Evolutionary conservation across 2,113 vertebrate genomes (phyloP), one percentile per base, ranked within the genome.

Genomic region (Microcebus murinus): DNA sequence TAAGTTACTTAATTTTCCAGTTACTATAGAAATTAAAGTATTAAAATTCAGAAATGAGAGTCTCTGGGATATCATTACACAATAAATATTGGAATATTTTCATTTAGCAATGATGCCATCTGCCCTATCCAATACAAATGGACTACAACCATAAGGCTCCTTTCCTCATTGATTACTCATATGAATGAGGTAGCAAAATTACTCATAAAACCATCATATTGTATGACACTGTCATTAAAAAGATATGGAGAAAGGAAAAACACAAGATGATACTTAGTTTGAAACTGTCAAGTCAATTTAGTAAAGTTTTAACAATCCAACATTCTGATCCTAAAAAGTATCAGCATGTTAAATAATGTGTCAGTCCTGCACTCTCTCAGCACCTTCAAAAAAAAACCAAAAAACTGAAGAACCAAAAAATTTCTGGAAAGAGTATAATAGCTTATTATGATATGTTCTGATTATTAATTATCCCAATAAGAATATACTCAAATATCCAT

Each of bases 31-130:
- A 97, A 97, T 87, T 96, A 96, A 98, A 96, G 87, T 97, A 98
- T 95, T 96, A 97, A 97, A 97, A 98, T 98, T 97, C 97, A 97
- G 84, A 88, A 98, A 87, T 80, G 97, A 98, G 90, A 98, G 88
- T 97, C 84, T 91, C 95, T 98, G 95, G 94, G 97, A 97, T 97
- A 98, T 96, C 96, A 98, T 98, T 97, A 97, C 94, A 98, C 92
- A 98, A 98, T 98, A 98, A 98, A 98, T 98, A 98, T 97, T 98
- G 98, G 98, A 98, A 95, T 98, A 96, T 97, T 98, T 98, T 98
- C 98, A 99, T 97, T 98, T 98, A 98, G 98, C 98, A 98, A 98
- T 99, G 98, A 98, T 97, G 96, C 98, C 98, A 98, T 98, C 98
- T 99, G 98, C 98, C 97, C 92, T 97, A 97, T 70, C 96, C 98